Evolutionary conservation across 2,113 vertebrate genomes (phyloP), one percentile per base, ranked within the genome.

Genomic region (Cephalopterus ornatus): DNA sequence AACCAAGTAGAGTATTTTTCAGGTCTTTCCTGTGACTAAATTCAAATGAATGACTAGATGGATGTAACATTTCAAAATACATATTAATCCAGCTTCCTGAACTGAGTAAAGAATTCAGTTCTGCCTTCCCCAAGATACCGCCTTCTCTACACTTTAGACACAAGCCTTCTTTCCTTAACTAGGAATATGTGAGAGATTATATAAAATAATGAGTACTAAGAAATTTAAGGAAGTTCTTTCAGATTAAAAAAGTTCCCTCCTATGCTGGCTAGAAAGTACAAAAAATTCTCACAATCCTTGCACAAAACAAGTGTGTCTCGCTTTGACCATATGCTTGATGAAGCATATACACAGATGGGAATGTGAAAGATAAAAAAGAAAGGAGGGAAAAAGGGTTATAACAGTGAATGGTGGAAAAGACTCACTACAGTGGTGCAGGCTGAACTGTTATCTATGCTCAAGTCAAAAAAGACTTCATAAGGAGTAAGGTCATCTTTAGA

Each of bases 351-450:
- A 30, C 11, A 56, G 28, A 24, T 39, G 44, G 49, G 33, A 90
- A 71, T 6, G 33, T 23, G 39, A 28, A 70, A 70, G 39, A 75
- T n/a, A 27, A 85, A 75, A 66, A 75, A 32, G 27, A 19, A 39
- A 35, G 23, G 37, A 12, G 50, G 18, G 32, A 21, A 39, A 68
- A 86, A 55, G 35, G 18, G 13, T 59, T 49, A 52, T 16, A 78
- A 11, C 4, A 2, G 0, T 1, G 6, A 27, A 8, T 18, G 16
- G 3, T 47, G 32, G 53, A 70, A 50, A 24, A 62, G 23, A 72
- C 33, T 77, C 47, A 21, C 12, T 76, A 26, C 41, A 72, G 1
- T 35, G 58, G 33, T 50, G 9, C 17, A 44, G 39, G 32, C 12
- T 81, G 27, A 85, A 75, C 11, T 74, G 28, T 12, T 71, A 14